phyloP scores from a whole-genome alignment of 2,888 invertebrate species.

The Epinotia bilunana region DNA sequence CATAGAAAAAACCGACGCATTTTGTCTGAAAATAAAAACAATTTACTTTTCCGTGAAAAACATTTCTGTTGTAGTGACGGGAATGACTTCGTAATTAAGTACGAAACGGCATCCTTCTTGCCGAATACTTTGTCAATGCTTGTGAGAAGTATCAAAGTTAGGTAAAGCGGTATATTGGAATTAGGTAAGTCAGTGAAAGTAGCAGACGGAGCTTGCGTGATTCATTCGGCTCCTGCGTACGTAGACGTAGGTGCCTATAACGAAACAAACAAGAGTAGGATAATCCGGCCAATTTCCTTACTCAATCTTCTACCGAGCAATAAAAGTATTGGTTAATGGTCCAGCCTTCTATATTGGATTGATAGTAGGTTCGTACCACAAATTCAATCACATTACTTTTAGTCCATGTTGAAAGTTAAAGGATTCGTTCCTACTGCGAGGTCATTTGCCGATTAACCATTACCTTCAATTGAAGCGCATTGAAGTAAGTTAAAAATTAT shows the following conservation, averaged over 20 bases:
- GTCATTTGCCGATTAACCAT: constrained; percentile 23
- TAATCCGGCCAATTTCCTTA: constrained; percentile 45
- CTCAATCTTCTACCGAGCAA: constrained; percentile 45
- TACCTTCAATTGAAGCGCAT: constrained; percentile 6
- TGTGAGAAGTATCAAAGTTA: constrained; percentile 28
- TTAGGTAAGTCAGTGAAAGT: constrained; percentile 37
- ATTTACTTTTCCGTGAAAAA: constrained; percentile 19
- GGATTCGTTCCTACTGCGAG: background rate
- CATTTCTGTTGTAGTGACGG: constrained; percentile 24
- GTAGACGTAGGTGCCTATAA: constrained; percentile 38
- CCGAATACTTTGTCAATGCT: background rate
- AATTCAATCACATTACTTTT: constrained; percentile 43
- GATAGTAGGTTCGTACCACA: constrained; percentile 34
- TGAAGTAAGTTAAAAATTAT: background rate
- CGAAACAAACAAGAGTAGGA: constrained; percentile 42
- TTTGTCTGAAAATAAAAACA: constrained; percentile 30
- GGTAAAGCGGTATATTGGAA: constrained; percentile 37
- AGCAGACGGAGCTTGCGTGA: constrained; percentile 31
- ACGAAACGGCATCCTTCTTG: constrained; percentile 18
- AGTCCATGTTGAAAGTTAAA: constrained; percentile 23
- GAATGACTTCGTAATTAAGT: constrained; percentile 35
- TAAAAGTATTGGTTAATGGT: constrained; percentile 47
- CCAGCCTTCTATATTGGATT: constrained; percentile 40
- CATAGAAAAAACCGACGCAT: constrained; percentile 14
- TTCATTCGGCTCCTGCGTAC: constrained; percentile 35